A percentile compares a stretch with the other conserved stretches of the same genome.
Evolutionary conservation across 1,140 invertebrate species (phyloP).

Genomic region (Melitaea cinxia): DNA sequence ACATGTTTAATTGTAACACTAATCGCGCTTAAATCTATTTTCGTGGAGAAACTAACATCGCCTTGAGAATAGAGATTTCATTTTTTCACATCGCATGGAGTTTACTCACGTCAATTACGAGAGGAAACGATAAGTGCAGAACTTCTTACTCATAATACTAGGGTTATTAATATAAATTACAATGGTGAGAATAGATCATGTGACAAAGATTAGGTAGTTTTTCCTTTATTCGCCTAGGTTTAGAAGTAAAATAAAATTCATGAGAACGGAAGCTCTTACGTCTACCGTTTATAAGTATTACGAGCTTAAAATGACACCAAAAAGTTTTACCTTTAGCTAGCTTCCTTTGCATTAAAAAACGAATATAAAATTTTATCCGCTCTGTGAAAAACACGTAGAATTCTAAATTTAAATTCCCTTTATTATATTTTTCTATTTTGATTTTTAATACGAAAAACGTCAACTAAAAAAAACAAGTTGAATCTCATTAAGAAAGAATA

Average conservation of each 20-base stretch:
- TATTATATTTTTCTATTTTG: too few relatives aligned
- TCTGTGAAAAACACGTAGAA: too few relatives aligned
- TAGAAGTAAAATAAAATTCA: not conserved
- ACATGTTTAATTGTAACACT: constrained; percentile 58
- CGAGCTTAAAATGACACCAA: not conserved
- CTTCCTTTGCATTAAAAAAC: too few relatives aligned
- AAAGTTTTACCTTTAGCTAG: not conserved
- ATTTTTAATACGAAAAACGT: too few relatives aligned
- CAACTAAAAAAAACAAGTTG: too few relatives aligned
- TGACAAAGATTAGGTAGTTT: not conserved
- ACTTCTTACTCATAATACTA: constrained; percentile 15
- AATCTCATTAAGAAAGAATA: too few relatives aligned
- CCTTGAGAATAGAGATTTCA: constrained; percentile 68
- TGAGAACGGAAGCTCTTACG: not conserved
- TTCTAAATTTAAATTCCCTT: too few relatives aligned
- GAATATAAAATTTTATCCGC: too few relatives aligned
- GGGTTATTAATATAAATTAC: constrained; percentile 2
- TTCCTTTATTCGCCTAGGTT: too few relatives aligned
- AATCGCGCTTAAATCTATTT: constrained; percentile 53
- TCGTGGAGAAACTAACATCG: constrained; percentile 56
- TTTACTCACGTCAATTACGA: constrained; percentile 49
- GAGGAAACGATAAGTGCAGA: constrained; percentile 26
- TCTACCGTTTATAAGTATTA: constrained; percentile 1
- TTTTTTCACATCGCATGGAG: constrained; percentile 59
- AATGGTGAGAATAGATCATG: constrained; percentile 3